Percentiles rank a stretch among this genome's conserved stretches.
phyloP scores from a whole-genome alignment of 2,113 vertebrate species.

The Aix galericulata region DNA sequence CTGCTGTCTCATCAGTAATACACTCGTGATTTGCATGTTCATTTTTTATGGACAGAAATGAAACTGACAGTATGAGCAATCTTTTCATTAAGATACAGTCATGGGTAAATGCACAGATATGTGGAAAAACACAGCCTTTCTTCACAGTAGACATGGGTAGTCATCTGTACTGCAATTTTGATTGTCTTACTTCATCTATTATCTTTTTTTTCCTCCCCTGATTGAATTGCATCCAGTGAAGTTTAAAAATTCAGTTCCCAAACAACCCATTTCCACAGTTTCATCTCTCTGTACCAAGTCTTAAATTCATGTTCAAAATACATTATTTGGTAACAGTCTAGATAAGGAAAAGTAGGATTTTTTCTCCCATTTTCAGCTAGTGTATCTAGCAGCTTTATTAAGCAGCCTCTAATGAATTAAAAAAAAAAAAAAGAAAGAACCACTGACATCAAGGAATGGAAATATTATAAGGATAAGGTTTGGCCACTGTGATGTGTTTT shows the following conservation, averaged over 20 bases:
- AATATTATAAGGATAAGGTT: slow-evolving; percentile 5
- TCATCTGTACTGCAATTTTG: not conserved
- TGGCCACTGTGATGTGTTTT: not conserved
- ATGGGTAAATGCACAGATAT: not conserved
- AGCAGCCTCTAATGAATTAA: not conserved
- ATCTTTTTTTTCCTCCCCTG: not conserved
- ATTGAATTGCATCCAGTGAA: not conserved
- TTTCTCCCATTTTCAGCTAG: not conserved
- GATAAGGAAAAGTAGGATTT: not conserved
- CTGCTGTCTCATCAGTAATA: not conserved
- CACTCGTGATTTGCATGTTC: not conserved
- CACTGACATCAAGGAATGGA: slow-evolving; percentile 10
- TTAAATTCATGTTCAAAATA: not conserved
- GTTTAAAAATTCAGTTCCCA: not conserved
- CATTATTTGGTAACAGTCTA: not conserved
- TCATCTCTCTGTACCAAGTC: not conserved
- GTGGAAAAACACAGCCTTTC: not conserved
- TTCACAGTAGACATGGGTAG: not conserved
- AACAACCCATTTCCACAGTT: not conserved
- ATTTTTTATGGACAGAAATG: not conserved
- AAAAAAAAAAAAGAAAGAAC: not conserved
- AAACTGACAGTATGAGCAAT: not conserved
- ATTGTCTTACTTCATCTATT: not conserved
- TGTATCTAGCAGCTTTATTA: not conserved
- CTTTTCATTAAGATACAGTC: not conserved